Percentiles rank a stretch among this genome's conserved stretches.
phyloP scores from a whole-genome alignment of 53 echinoderm and acorn worm genomes.

The Zoroaster sp. region DNA sequence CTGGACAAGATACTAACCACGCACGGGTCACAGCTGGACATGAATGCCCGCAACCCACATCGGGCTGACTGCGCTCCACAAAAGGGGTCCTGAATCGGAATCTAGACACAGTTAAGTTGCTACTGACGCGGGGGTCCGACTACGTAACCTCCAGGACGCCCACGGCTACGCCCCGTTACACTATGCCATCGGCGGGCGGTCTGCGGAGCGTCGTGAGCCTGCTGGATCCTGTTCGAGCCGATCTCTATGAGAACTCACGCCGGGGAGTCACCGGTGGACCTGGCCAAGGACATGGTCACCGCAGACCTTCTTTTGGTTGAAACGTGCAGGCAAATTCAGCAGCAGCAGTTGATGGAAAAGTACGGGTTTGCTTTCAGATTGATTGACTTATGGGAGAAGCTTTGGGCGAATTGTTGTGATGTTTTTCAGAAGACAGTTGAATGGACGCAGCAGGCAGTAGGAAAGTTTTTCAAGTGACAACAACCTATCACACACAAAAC shows the following conservation, averaged over 20 bases:
- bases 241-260: constrained; percentile 67
- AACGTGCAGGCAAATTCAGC: constrained; percentile 77
- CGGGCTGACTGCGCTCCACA: constrained; percentile 81
- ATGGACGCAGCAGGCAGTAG: constrained; percentile 1
- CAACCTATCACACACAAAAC: background rate
- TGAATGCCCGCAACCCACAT: constrained; percentile 74
- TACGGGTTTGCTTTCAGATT: constrained; percentile 83
- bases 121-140: constrained; percentile 79
- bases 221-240: constrained; percentile 78
- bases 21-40: constrained; percentile 58
- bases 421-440: background rate
- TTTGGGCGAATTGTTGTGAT: background rate
- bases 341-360: constrained; percentile 65
- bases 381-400: constrained; percentile 69
- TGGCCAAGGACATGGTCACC: constrained; percentile 84
- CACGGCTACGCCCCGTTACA: constrained; percentile 87
- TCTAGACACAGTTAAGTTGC: constrained; percentile 84
- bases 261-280: constrained; percentile 76
- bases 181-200: constrained; percentile 75
- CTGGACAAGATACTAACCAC: constrained; percentile 62
- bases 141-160: constrained; percentile 71
- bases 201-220: constrained; percentile 81
- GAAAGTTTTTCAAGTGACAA: background rate
- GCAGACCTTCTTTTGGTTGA: constrained; percentile 72
- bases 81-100: constrained; percentile 82